Conservation (phyloP, 1,140 invertebrate genomes). For the Polypedilum pembai region DNA sequence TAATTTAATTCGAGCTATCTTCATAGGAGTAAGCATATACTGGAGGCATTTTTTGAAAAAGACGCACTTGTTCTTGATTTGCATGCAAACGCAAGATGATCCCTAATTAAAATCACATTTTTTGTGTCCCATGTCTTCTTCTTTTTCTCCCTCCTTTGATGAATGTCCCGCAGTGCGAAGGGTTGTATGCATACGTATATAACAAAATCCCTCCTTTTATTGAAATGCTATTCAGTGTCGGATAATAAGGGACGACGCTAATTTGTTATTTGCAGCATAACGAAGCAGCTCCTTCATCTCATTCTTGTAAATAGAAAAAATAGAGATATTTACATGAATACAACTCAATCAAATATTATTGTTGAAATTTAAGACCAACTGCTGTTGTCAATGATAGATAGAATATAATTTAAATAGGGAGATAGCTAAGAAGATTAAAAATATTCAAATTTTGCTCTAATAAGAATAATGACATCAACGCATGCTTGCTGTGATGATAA, state of each 20-base stretch:
- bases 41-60: not conserved
- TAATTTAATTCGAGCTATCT: no score
- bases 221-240: not conserved
- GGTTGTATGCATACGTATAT: not conserved
- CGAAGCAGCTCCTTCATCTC: not conserved
- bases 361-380: not conserved
- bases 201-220: slow-evolving; percentile 2
- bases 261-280: slow-evolving; percentile 14
- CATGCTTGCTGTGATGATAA: not conserved
- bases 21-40: no score
- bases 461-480: no score
- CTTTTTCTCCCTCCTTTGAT: no score
- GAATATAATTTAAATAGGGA: not conserved
- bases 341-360: slow-evolving; percentile 12
- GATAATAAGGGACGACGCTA: slow-evolving; percentile 10
- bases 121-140: not conserved
- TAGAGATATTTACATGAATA: not conserved
- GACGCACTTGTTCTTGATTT: not conserved
- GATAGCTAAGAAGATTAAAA: not conserved
- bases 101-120: slow-evolving; percentile 18
- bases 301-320: not conserved
- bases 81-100: slow-evolving; percentile 10
- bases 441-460: not conserved
- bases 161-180: not conserved
- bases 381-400: slow-evolving; percentile 1